These are phyloP conservation scores for Loxodonta africana DNA, from an alignment of 2,113 vertebrate species.

Conservation along the genomic window DNA sequence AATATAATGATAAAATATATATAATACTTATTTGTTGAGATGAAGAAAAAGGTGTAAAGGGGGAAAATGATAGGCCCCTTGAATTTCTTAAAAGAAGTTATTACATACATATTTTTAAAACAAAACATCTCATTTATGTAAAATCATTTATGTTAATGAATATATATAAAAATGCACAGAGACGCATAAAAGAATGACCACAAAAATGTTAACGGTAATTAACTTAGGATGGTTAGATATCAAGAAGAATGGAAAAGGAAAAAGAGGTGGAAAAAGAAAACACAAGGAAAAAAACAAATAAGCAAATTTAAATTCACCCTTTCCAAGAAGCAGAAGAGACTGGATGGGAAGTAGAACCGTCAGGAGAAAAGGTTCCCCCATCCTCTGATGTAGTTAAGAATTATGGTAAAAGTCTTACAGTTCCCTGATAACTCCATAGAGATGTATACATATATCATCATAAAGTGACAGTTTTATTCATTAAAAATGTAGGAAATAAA, in stretches of 20 bases:
- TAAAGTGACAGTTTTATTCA: not conserved
- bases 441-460: not conserved
- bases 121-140: not conserved
- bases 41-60: not conserved
- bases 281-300: not conserved
- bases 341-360: not conserved
- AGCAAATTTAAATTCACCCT: constrained; percentile 29
- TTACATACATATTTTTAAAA: not conserved
- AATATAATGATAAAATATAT: not conserved
- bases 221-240: constrained; percentile 28
- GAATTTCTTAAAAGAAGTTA: not conserved
- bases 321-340: constrained; percentile 36
- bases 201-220: constrained; percentile 15
- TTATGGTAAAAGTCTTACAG: not conserved
- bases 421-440: not conserved
- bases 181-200: constrained; percentile 19
- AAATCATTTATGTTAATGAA: constrained; percentile 16
- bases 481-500: constrained; percentile 43
- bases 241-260: not conserved
- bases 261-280: not conserved
- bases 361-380: not conserved
- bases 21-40: not conserved
- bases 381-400: not conserved
- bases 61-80: not conserved
- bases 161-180: constrained; percentile 28